Base-by-base conservation (phyloP, 2,888 invertebrate genomes). In the Stegophylla sp. region DNA sequence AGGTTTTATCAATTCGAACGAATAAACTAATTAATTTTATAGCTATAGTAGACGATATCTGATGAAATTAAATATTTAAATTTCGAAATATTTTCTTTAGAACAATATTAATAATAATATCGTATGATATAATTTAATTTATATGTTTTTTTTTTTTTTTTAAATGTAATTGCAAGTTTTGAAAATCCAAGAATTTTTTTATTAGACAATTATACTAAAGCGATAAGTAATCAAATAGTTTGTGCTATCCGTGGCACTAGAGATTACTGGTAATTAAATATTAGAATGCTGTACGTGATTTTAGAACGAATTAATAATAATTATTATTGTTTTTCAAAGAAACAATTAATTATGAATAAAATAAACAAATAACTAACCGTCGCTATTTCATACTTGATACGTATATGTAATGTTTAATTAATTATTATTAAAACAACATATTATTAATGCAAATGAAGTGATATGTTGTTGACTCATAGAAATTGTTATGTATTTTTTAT, bases 1-100 rank as follows among this genome's bases (percentile, higher is more conserved):
- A 73, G 7, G 28, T 7, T 61, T 34, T 63, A 63, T 61, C 73
- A 7, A 63, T 74, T 74, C 73, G 13, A 48, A 61, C 2, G 73
- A 74, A 74, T 20, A 48, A 28, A 74, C 45, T 4, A 34, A 74
- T 74, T 63, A 20, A 9, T 45, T 43, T 12, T 43, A 66, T 66
- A n/a, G 43, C 26, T 43, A 41, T 43, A 53, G 17, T 15, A 15
- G 10, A 45, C 12, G 15, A 45, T 45, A 73, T 73, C 59, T 28
- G 26, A 45, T 45, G n/a, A 23, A 59, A 43, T 12, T 34, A 13
- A 71, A 34, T 34, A 34, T 34, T 34, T 56, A 20, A 9, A 26
- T 56, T 56, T 43, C 17, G 0, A 72, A 56, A 72, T 56, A 23
- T 43, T 56, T 10, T 17, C 20, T n/a, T n/a, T 41, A 34, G 17